Evolutionary conservation across 2,113 vertebrate species (phyloP).

Genomic region (Anoura caudifer): DNA sequence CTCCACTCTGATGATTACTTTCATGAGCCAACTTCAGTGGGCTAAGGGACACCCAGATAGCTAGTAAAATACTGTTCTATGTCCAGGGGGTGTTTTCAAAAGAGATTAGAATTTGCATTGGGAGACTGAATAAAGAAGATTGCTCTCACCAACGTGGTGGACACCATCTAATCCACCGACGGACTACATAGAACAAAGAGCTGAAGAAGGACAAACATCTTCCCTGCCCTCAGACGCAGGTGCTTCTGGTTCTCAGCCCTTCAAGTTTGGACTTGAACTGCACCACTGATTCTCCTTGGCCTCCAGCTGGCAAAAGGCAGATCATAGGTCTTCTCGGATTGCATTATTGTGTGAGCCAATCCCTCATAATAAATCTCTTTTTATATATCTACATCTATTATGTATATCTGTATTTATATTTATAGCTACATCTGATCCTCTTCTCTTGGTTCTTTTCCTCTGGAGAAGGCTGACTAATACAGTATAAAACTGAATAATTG

Average conservation of each 20-base stretch:
- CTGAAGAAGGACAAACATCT: background rate
- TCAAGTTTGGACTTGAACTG: background rate
- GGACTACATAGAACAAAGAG: background rate
- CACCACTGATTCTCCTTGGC: background rate
- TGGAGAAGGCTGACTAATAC: too few relatives aligned
- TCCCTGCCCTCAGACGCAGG: background rate
- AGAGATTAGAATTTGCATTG: background rate
- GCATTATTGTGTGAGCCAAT: background rate
- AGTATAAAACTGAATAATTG: background rate
- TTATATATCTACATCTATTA: too few relatives aligned
- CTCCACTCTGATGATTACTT: background rate
- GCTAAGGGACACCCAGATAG: background rate
- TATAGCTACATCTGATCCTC: too few relatives aligned
- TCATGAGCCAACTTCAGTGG: background rate
- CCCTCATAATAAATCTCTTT: background rate
- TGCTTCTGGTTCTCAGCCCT: background rate
- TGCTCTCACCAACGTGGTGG: background rate
- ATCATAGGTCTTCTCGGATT: background rate
- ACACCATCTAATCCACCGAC: background rate
- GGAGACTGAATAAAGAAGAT: background rate
- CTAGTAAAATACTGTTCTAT: background rate
- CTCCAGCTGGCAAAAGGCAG: background rate
- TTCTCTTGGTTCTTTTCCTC: too few relatives aligned
- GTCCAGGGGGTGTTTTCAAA: background rate
- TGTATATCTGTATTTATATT: too few relatives aligned